A percentile compares a stretch with the other conserved stretches of the same genome.
Evolutionary conservation across 2,888 invertebrate genomes (phyloP).

Genomic region (Taenaris catops): DNA sequence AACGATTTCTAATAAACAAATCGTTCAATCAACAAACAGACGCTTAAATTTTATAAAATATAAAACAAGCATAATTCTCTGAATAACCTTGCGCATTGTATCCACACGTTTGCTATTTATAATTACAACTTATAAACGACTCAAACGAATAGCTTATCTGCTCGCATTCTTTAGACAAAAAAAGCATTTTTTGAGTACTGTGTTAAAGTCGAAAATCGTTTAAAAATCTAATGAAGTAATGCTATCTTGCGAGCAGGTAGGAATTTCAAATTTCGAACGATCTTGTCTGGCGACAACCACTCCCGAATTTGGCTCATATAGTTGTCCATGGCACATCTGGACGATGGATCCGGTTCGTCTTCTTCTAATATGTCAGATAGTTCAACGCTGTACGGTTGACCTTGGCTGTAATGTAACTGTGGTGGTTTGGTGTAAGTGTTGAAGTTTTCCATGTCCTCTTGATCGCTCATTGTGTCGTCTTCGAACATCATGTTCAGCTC

Average conservation of each 20-base stretch:
- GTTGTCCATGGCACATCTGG: slow-evolving; percentile 39
- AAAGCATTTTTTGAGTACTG: slow-evolving; percentile 29
- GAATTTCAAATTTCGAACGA: slow-evolving; percentile 64
- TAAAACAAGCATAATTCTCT: slow-evolving; percentile 63
- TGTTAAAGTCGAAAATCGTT: slow-evolving; percentile 49
- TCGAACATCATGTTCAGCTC: slow-evolving; percentile 39
- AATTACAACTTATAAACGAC: slow-evolving; percentile 61
- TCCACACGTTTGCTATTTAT: slow-evolving; percentile 73
- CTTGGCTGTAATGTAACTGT: slow-evolving; percentile 36
- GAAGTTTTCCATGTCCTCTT: slow-evolving; percentile 64
- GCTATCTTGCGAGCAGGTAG: slow-evolving; percentile 54
- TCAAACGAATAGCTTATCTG: slow-evolving; percentile 40
- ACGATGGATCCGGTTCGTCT: slow-evolving; percentile 64
- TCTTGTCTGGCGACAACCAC: slow-evolving; percentile 75
- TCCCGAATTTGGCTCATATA: slow-evolving; percentile 41
- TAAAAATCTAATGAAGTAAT: slow-evolving; percentile 33
- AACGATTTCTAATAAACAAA: slow-evolving; percentile 41
- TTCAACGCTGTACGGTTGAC: slow-evolving; percentile 57
- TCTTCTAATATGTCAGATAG: slow-evolving; percentile 69
- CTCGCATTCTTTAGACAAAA: slow-evolving; percentile 26
- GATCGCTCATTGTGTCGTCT: slow-evolving; percentile 63
- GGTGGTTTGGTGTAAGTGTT: slow-evolving; percentile 63
- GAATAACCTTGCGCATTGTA: slow-evolving; percentile 71
- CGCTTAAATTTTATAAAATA: slow-evolving; percentile 48
- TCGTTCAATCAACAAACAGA: slow-evolving; percentile 55